phyloP scores from a whole-genome alignment of 2,797 vertebrate genomes.

The Pitangus sulphuratus region DNA sequence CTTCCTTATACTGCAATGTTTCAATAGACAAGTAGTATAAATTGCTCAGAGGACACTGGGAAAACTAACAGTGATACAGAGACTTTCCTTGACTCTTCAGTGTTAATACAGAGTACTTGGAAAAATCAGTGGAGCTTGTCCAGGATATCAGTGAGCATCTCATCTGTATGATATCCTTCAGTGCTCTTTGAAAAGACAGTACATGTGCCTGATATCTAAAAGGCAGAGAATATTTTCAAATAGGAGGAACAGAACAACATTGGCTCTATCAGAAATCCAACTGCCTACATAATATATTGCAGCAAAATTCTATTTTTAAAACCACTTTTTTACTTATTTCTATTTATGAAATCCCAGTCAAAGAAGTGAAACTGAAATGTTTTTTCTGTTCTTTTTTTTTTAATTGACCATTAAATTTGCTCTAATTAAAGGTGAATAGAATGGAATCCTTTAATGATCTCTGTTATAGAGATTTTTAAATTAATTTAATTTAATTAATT shows the following conservation, averaged over 20 bases:
- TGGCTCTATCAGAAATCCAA: background rate
- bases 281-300: background rate
- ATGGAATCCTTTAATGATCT: background rate
- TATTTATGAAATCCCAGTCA: background rate
- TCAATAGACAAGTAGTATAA: background rate
- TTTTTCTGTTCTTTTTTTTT: background rate
- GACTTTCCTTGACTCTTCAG: background rate
- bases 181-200: background rate
- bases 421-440: background rate
- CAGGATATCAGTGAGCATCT: background rate
- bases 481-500: background rate
- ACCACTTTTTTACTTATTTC: background rate
- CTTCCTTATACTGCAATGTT: background rate
- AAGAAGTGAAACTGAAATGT: background rate
- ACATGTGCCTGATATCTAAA: background rate
- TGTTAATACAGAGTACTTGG: background rate
- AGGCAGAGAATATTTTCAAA: background rate
- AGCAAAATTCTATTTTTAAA: background rate
- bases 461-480: background rate
- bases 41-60: background rate
- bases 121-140: constrained; percentile 32
- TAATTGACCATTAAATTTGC: background rate
- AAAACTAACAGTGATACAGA: background rate
- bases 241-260: background rate
- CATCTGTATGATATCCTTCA: constrained; percentile 2